phyloP scores from a whole-genome alignment of 2,113 vertebrate species.

The Ammodytes dubius region DNA sequence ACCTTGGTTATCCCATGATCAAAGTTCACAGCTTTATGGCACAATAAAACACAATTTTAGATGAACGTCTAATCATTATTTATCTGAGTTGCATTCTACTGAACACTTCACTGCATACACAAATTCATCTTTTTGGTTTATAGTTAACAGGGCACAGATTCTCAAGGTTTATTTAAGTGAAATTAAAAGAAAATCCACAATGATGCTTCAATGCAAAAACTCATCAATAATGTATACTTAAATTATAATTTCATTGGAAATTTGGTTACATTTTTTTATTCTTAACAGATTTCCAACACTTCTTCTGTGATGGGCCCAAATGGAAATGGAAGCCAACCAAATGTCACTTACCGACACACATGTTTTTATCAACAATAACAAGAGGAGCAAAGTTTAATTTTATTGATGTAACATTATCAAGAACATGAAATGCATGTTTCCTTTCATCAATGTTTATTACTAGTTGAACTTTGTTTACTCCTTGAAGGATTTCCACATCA shows the following conservation, averaged over 20 bases:
- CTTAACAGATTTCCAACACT: too few species aligned
- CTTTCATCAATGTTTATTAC: background rate
- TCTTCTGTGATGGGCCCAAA: too few species aligned
- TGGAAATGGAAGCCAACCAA: background rate
- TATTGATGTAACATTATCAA: background rate
- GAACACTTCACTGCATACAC: background rate
- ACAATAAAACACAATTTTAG: slow-evolving; percentile 75
- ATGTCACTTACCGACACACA: background rate
- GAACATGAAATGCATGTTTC: background rate
- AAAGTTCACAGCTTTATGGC: slow-evolving; percentile 74
- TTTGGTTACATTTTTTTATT: too few species aligned
- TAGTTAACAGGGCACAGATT: background rate
- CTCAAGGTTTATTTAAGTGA: background rate
- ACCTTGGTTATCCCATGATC: slow-evolving; percentile 48
- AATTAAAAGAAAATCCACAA: background rate
- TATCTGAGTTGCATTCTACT: background rate
- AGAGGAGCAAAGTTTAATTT: background rate
- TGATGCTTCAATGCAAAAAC: background rate
- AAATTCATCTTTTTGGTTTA: background rate
- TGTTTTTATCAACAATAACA: background rate
- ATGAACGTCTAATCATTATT: slow-evolving; percentile 40
- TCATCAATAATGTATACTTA: too few species aligned
- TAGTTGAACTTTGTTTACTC: background rate
- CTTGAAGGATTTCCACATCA: background rate
- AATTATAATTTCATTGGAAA: too few species aligned